Percentiles rank a stretch among this genome's conserved stretches.
These are phyloP conservation scores for Erethizon dorsatum DNA, from an alignment of 2,797 vertebrate species.

Conservation along the genomic window DNA sequence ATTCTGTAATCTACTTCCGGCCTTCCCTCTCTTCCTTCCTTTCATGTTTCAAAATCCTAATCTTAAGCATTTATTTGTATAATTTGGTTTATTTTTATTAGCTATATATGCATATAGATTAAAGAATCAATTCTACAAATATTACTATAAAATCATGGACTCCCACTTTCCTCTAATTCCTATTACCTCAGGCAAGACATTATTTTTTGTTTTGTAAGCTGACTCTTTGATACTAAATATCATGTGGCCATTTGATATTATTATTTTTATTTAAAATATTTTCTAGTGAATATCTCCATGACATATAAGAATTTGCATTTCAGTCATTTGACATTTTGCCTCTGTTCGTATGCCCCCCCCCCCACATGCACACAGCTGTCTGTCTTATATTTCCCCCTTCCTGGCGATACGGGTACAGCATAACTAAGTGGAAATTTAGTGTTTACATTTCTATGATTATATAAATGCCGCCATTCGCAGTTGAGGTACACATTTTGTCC, in stretches of 20 bases:
- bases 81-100: not conserved
- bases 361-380: not conserved
- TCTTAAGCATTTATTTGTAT: slow-evolving; percentile 1
- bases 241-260: not conserved
- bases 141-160: not conserved
- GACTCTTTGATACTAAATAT: not conserved
- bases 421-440: not conserved
- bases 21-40: not conserved
- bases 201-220: not conserved
- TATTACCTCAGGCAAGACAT: not conserved
- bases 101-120: not conserved
- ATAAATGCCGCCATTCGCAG: not conserved
- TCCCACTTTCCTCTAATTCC: not conserved
- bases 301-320: not conserved
- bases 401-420: not conserved
- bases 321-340: not conserved
- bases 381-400: not conserved
- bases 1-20: not conserved
- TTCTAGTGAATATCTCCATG: not conserved
- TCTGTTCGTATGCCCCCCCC: not conserved
- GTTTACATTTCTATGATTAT: not conserved
- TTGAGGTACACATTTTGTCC: not conserved
- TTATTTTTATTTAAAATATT: not conserved
- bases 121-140: not conserved
- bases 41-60: not conserved